Evolutionary conservation across 92 coral and sea anemone species (phyloP).

Genomic region (Paragorgia papillata): DNA sequence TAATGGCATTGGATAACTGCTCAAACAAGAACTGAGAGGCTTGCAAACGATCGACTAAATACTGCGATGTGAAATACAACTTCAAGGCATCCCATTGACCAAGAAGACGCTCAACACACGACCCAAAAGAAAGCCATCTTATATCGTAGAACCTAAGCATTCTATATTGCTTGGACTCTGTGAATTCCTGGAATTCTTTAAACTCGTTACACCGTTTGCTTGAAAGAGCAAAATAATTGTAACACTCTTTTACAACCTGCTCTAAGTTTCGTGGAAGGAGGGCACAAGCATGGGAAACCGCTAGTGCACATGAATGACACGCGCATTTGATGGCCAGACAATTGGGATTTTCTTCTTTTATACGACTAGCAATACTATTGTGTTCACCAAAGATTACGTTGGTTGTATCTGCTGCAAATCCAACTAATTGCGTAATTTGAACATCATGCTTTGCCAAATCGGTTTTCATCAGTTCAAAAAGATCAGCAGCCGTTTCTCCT

Average conservation of each 20-base stretch:
- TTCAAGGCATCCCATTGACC: conserved; percentile 36
- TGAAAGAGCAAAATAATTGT: conserved; percentile 40
- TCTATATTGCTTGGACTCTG: conserved; percentile 22
- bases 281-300: conserved; percentile 21
- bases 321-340: conserved; percentile 40
- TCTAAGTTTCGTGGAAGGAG: conserved; percentile 25
- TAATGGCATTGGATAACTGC: conserved; percentile 18
- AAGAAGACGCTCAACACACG: conserved; percentile 27
- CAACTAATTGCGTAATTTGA: conserved; percentile 6
- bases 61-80: conserved; percentile 29
- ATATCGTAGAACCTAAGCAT: conserved; percentile 31
- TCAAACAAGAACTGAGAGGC: conserved; percentile 35
- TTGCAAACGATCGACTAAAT: conserved; percentile 8
- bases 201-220: conserved; percentile 33
- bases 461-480: conserved; percentile 6
- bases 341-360: conserved; percentile 20
- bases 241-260: conserved; percentile 22
- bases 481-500: conserved; percentile 30
- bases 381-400: conserved; percentile 21
- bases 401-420: conserved; percentile 36
- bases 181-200: conserved; percentile 34
- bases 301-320: conserved; percentile 32
- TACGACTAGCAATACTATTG: conserved; percentile 32
- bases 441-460: conserved; percentile 38
- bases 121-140: conserved; percentile 31